These are phyloP conservation scores for Megathymus violae DNA, from an alignment of 1,140 invertebrate species.

Conservation along the genomic window DNA sequence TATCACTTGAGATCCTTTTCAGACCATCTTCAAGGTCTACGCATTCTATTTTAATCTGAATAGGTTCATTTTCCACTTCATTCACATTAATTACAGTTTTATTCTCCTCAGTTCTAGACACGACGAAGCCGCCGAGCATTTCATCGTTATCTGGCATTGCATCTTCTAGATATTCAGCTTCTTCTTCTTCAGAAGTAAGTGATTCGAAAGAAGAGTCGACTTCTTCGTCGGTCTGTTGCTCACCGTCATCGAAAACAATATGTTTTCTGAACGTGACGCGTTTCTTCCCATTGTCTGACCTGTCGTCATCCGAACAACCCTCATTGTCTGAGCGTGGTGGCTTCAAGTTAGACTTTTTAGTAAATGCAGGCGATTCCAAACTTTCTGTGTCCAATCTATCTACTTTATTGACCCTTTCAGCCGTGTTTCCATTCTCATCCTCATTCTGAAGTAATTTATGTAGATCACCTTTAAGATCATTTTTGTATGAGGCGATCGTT, in stretches of 20 bases:
- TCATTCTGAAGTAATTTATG: constrained; percentile 57
- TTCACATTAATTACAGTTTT: constrained; percentile 66
- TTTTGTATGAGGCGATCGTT: constrained; percentile 56
- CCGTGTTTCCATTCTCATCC: constrained; percentile 37
- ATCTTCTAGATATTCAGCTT: constrained; percentile 66
- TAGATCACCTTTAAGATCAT: constrained; percentile 63
- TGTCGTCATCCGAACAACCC: constrained; percentile 71
- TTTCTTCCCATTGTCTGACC: constrained; percentile 73
- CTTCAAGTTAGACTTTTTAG: constrained; percentile 75
- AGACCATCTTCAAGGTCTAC: constrained; percentile 49
- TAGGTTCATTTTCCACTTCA: constrained; percentile 44
- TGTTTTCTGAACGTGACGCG: constrained; percentile 73
- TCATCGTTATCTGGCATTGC: constrained; percentile 62
- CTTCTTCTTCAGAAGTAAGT: constrained; percentile 69
- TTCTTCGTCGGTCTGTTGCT: constrained; percentile 75
- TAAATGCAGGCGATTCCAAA: constrained; percentile 49
- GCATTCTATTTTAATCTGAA: constrained; percentile 56
- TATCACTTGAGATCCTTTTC: constrained; percentile 70
- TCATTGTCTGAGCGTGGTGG: constrained; percentile 70
- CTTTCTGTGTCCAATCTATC: constrained; percentile 38
- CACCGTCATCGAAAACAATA: constrained; percentile 74
- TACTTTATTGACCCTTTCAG: constrained; percentile 34
- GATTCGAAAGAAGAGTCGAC: constrained; percentile 75
- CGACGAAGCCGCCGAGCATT: constrained; percentile 56
- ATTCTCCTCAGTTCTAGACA: constrained; percentile 59